phyloP scores from a whole-genome alignment of 1,140 invertebrate genomes.

The Radopholus similis region DNA sequence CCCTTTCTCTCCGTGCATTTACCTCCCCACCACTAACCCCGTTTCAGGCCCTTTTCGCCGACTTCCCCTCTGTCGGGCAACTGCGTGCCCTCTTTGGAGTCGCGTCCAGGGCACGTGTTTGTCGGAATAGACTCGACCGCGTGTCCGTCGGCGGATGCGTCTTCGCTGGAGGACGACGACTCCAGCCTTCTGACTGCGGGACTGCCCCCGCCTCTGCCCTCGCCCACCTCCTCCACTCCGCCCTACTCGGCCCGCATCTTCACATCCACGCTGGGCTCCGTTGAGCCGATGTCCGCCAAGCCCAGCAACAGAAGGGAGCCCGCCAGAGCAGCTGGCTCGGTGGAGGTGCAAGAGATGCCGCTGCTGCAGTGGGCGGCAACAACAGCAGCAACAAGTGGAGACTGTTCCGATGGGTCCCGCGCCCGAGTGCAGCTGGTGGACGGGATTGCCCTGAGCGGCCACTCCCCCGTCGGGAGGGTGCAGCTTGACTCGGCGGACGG shows the following conservation, averaged over 20 bases:
- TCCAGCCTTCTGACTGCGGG: too few relatives aligned
- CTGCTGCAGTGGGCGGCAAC: not conserved
- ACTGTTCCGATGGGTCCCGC: constrained; percentile 26
- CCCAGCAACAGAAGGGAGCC: not conserved
- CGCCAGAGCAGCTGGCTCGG: not conserved
- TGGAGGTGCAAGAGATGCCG: not conserved
- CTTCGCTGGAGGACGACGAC: too few relatives aligned
- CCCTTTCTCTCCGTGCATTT: too few relatives aligned
- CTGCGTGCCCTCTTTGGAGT: too few relatives aligned
- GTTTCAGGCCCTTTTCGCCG: too few relatives aligned
- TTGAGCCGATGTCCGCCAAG: not conserved
- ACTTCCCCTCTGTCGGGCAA: too few relatives aligned
- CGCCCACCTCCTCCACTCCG: not conserved
- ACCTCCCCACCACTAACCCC: too few relatives aligned
- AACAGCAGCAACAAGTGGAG: too few relatives aligned
- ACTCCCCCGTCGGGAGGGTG: constrained; percentile 18
- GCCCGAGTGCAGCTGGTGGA: constrained; percentile 39
- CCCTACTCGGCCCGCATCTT: not conserved
- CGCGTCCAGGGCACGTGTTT: too few relatives aligned
- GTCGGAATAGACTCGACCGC: too few relatives aligned
- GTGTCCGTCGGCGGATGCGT: too few relatives aligned
- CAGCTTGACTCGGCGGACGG: constrained; percentile 37
- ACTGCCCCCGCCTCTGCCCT: not conserved
- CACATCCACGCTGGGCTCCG: too few relatives aligned
- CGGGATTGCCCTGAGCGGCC: constrained; percentile 30